Percentiles rank a stretch among this genome's conserved stretches.
Evolutionary conservation across 1,140 invertebrate species (phyloP).

Genomic region (Dolichoris vasculosae): DNA sequence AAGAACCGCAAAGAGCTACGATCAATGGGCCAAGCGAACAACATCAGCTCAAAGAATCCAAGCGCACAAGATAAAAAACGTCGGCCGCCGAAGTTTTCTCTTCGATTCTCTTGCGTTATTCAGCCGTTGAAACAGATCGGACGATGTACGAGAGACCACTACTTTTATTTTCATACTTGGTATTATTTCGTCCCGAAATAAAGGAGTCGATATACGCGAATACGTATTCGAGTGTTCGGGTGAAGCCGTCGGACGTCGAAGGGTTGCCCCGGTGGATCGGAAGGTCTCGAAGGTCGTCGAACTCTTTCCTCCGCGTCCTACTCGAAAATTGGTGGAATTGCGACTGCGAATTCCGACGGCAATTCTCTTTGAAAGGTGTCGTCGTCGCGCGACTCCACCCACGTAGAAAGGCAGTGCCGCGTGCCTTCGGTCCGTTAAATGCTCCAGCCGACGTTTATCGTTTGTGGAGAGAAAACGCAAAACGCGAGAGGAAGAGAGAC

Average conservation of each 20-base stretch:
- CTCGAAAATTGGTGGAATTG: not conserved
- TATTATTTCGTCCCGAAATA: not conserved
- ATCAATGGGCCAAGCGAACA: constrained; percentile 19
- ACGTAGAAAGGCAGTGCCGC: constrained; percentile 38
- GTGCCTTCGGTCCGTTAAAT: constrained; percentile 24
- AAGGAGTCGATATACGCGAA: no score
- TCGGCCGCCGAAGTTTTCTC: constrained; percentile 27
- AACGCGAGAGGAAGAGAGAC: constrained; percentile 36
- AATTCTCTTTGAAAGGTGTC: constrained; percentile 20
- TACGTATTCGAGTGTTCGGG: not conserved
- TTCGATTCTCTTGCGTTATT: constrained; percentile 37
- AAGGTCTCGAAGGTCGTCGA: not conserved
- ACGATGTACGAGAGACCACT: not conserved
- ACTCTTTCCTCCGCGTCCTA: not conserved
- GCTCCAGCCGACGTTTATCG: constrained; percentile 32
- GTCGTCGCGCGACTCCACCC: constrained; percentile 25
- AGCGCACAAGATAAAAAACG: constrained; percentile 30
- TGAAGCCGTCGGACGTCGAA: not conserved
- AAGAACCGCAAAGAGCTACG: constrained; percentile 33
- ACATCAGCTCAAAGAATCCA: not conserved
- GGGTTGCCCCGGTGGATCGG: not conserved
- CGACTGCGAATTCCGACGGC: not conserved
- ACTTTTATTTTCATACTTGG: not conserved
- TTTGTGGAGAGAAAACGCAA: constrained; percentile 42
- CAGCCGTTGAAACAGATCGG: not conserved